These are phyloP conservation scores for Chironomus striatipennis DNA, from an alignment of 1,140 invertebrate species.

Conservation along the genomic window DNA sequence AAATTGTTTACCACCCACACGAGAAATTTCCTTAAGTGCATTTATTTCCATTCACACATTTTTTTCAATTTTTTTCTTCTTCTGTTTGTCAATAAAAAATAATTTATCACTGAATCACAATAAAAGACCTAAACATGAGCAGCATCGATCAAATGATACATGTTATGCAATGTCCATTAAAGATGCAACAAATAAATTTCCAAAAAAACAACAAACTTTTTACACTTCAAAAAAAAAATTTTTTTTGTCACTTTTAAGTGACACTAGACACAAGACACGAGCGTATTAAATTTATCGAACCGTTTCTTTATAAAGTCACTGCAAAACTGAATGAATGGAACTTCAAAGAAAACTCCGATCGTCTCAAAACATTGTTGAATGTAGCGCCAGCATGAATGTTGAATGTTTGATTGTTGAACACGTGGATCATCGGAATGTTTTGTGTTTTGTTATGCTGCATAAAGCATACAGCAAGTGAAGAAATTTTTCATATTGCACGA, in stretches of 20 bases:
- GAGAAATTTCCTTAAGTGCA: background rate
- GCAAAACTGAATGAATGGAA: constrained; percentile 3
- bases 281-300: background rate
- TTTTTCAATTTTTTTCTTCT: background rate
- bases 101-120: no score
- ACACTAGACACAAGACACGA: no score
- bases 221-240: background rate
- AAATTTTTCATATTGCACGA: background rate
- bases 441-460: no score
- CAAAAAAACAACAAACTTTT: background rate
- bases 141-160: background rate
- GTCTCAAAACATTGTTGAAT: background rate
- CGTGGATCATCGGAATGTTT: no score
- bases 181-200: background rate
- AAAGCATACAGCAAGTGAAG: no score
- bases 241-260: no score
- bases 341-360: background rate
- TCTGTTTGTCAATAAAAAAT: no score
- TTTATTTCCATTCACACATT: constrained; percentile 1
- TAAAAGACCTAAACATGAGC: no score
- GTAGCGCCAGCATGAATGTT: background rate
- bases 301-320: background rate
- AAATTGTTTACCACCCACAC: background rate
- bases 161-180: background rate
- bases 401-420: background rate